Evolutionary conservation across 2,888 invertebrate genomes (phyloP), one percentile per base, ranked within the genome.

Genomic region (Eurytoma adleriae): DNA sequence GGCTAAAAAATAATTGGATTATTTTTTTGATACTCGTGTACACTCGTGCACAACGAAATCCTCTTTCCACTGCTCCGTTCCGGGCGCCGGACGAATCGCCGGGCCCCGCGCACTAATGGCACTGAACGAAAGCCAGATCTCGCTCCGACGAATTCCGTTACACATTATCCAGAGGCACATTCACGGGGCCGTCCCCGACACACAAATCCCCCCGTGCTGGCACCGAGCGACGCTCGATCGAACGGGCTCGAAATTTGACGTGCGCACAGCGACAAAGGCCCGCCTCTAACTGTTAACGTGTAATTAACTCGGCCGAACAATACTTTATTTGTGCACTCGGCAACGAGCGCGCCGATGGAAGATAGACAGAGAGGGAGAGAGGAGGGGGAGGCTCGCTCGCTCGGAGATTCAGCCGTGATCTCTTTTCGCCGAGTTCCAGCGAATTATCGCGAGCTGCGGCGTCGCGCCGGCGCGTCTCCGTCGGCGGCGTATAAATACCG

Each of bases 331-430:
- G 68, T 61, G 54, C 76, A 20, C 68, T 61, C 59, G 16, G 59
- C n/a, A n/a, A n/a, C 73, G 5, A 10, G 18, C 1, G 16, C 40
- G 18, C 20, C 4, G n/a, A 64, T 27, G 57, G 40, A 56, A 40
- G 72, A 48, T 13, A n/a, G 48, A 61, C 24, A 20, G n/a, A 48
- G 61, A 61, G 10, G 24, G 24, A 24, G 24, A 24, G 24, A 24
- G 24, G 24, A 24, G 24, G 2, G 24, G 2, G 30, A 62, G 62
- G 30, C 24, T 71, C 52, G 40, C 59, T 74, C 66, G 56, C 57
- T 27, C 18, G 59, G 59, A 61, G 70, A 70, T 70, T 71, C 66
- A 78, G 71, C 78, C 71, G 50, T 78, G 71, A 78, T 78, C 78
- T 78, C 78, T 72, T 78, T 78, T 72, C 66, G 54, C 52, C 52